Evolutionary conservation across 2,888 invertebrate genomes (phyloP).

Genomic region (Ophraella communa): DNA sequence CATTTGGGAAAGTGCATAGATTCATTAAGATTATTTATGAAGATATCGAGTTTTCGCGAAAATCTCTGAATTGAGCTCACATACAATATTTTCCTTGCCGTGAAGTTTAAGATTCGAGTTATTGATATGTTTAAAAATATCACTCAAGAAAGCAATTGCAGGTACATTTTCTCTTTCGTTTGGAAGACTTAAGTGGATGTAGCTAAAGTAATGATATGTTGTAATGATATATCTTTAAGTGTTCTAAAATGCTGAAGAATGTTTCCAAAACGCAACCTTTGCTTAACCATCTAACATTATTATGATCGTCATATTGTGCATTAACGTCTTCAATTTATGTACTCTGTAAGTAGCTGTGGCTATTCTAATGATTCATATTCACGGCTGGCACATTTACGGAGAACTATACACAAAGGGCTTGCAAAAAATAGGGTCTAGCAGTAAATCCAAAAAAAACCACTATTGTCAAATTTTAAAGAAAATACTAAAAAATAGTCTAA

Average conservation of each 20-base stretch:
- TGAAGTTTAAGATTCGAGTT: slow-evolving; percentile 3
- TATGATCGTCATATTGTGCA: no score
- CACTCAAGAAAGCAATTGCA: slow-evolving; percentile 3
- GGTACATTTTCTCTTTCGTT: background rate
- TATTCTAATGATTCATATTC: no score
- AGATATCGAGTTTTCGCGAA: background rate
- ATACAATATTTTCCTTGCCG: background rate
- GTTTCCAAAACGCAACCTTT: no score
- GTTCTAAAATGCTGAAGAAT: background rate
- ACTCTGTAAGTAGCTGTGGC: no score
- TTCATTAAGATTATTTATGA: background rate
- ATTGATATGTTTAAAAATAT: slow-evolving; percentile 1
- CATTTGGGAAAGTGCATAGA: background rate
- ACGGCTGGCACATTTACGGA: no score
- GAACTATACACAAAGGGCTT: no score
- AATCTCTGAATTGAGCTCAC: background rate
- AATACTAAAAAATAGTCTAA: no score
- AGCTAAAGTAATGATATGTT: background rate
- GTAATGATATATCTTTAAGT: background rate
- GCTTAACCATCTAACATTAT: background rate
- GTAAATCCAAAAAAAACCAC: no score
- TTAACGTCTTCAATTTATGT: no score
- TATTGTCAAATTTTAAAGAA: no score
- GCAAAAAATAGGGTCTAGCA: no score
- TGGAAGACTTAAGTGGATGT: background rate